Percentiles rank a stretch among this genome's conserved stretches.
phyloP scores from a whole-genome alignment of 2,113 vertebrate species.

The Regulus satrapa region DNA sequence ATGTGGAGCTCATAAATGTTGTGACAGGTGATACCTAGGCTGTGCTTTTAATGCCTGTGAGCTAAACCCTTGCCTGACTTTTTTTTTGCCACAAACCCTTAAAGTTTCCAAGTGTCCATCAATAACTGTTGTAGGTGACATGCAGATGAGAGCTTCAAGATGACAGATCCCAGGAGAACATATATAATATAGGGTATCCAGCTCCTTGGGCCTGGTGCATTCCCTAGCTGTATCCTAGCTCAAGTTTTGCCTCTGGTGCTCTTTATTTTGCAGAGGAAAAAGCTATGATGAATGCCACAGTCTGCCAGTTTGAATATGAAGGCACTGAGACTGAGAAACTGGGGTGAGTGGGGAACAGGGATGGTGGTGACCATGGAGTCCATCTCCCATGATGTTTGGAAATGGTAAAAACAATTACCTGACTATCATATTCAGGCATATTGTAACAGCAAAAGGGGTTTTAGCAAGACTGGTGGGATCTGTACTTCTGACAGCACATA shows the following conservation, averaged over 20 bases:
- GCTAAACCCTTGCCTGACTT: neutral
- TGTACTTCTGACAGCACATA: neutral
- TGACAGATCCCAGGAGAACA: neutral
- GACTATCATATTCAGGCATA: neutral
- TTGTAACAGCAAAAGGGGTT: neutral
- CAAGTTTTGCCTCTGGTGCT: neutral
- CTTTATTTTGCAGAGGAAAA: neutral
- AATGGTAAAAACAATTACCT: neutral
- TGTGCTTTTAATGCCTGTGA: neutral
- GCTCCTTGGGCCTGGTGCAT: neutral
- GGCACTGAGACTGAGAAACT: neutral
- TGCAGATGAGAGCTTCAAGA: neutral
- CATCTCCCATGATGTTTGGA: neutral
- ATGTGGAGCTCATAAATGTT: neutral
- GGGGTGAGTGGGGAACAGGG: accelerated
- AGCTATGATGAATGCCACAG: neutral
- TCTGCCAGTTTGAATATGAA: neutral
- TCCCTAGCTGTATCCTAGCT: neutral
- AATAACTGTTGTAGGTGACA: neutral
- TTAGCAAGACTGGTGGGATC: neutral
- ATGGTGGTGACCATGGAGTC: neutral
- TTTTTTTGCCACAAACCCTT: neutral
- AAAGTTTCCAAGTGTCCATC: neutral
- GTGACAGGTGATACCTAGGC: neutral
- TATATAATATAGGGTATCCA: neutral